These are phyloP conservation scores for Thecocarcelia acutangulata DNA, from an alignment of 2,888 invertebrate species.

Conservation along the genomic window DNA sequence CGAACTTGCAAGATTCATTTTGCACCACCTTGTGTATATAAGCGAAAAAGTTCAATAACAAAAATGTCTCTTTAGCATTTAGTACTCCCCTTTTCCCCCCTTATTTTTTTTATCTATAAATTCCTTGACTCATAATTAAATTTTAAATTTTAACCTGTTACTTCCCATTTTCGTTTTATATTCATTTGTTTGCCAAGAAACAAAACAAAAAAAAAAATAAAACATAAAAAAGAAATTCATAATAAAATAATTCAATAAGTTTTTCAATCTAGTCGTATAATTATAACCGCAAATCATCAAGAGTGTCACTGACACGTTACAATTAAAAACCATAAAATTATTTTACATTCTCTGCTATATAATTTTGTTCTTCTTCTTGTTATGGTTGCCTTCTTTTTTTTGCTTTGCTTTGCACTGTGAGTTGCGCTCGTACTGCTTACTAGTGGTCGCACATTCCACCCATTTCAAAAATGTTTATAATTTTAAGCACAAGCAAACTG, in stretches of 20 bases:
- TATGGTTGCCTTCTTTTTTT: neutral
- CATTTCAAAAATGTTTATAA: conserved; percentile 42
- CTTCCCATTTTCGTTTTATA: too few relatives aligned
- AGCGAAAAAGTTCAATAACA: too few relatives aligned
- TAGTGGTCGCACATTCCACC: conserved; percentile 15
- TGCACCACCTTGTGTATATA: too few relatives aligned
- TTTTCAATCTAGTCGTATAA: conserved; percentile 35
- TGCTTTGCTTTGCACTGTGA: neutral
- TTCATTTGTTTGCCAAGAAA: too few relatives aligned
- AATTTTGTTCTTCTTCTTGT: neutral
- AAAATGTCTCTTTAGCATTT: too few relatives aligned
- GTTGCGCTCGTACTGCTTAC: neutral
- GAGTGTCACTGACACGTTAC: conserved; percentile 59
- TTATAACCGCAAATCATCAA: conserved; percentile 51
- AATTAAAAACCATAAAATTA: conserved; percentile 58
- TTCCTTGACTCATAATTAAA: too few relatives aligned
- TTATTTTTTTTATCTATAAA: too few relatives aligned
- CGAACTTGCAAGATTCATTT: too few relatives aligned
- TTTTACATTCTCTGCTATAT: conserved; percentile 19
- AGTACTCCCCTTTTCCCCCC: too few relatives aligned
- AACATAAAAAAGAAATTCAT: neutral
- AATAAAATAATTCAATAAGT: conserved; percentile 19
- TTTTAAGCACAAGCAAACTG: conserved; percentile 41
- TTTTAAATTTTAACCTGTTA: too few relatives aligned
- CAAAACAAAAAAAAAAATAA: too few relatives aligned